phyloP scores from a whole-genome alignment of 2,888 invertebrate genomes.

The Eupithecia centaureata region DNA sequence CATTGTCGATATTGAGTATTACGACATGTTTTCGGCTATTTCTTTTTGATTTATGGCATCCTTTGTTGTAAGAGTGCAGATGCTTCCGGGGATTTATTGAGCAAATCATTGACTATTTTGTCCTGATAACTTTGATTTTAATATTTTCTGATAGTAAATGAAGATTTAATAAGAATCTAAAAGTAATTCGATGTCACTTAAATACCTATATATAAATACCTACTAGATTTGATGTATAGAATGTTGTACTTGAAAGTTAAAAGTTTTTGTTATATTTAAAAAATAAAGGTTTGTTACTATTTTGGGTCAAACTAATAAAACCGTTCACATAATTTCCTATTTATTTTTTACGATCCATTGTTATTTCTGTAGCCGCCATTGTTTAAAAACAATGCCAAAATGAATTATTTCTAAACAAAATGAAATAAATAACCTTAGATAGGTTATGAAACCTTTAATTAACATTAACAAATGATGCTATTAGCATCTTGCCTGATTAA shows the following conservation, averaged over 20 bases:
- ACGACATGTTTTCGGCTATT: constrained; percentile 22
- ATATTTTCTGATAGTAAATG: too few species aligned
- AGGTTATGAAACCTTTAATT: constrained; percentile 62
- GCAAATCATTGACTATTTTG: not conserved
- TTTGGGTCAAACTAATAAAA: not conserved
- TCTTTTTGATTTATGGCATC: constrained; percentile 16
- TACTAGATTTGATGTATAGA: not conserved
- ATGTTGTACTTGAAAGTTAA: not conserved
- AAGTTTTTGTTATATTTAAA: not conserved
- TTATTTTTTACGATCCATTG: constrained; percentile 19
- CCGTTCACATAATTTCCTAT: not conserved
- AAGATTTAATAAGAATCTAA: too few species aligned
- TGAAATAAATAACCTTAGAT: constrained; percentile 53
- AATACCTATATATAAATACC: too few species aligned
- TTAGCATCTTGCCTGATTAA: constrained; percentile 56
- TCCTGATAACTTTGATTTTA: too few species aligned
- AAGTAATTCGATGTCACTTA: too few species aligned
- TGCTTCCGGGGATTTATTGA: constrained; percentile 2
- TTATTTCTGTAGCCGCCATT: constrained; percentile 14
- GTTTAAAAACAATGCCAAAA: constrained; percentile 15
- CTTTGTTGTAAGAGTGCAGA: not conserved
- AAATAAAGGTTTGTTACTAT: not conserved
- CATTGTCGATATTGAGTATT: constrained; percentile 43
- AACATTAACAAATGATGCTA: constrained; percentile 58
- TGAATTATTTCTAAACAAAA: constrained; percentile 44